Evolutionary conservation across 2,113 vertebrate genomes (phyloP).

Genomic region (Sapajus apella): DNA sequence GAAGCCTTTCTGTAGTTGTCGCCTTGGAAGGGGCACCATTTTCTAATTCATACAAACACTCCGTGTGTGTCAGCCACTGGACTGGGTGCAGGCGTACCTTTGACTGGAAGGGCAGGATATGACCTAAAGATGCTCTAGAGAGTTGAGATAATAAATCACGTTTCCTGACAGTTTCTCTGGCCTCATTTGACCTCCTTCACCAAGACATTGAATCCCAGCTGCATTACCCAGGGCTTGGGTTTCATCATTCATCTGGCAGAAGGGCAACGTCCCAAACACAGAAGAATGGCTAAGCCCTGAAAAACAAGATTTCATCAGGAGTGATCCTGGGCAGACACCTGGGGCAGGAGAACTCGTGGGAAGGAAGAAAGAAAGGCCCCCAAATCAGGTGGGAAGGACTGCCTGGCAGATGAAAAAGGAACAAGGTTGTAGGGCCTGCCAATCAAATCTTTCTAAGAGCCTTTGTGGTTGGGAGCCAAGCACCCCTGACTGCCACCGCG

Average conservation of each 20-base stretch:
- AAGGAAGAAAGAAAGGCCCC: not conserved
- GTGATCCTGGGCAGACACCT: not conserved
- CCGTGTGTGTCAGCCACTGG: accelerated
- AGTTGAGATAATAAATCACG: not conserved
- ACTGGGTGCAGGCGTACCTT: not conserved
- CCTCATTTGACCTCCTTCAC: not conserved
- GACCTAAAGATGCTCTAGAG: not conserved
- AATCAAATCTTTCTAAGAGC: not conserved
- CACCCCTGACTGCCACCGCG: no score
- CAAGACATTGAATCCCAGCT: not conserved
- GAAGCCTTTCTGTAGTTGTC: not conserved
- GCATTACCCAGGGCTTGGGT: not conserved
- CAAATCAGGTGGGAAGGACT: not conserved
- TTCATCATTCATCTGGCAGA: not conserved
- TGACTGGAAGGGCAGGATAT: not conserved
- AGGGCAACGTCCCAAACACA: not conserved
- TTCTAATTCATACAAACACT: not conserved
- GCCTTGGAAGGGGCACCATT: not conserved
- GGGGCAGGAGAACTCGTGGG: not conserved
- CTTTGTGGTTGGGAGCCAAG: not conserved
- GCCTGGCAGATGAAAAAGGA: not conserved
- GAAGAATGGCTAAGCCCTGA: not conserved
- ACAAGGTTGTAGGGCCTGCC: not conserved
- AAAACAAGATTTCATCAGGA: not conserved
- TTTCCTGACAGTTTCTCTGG: conserved; percentile 3